phyloP scores from a whole-genome alignment of 1,140 invertebrate species.

The Caenorhabditis inopinata region DNA sequence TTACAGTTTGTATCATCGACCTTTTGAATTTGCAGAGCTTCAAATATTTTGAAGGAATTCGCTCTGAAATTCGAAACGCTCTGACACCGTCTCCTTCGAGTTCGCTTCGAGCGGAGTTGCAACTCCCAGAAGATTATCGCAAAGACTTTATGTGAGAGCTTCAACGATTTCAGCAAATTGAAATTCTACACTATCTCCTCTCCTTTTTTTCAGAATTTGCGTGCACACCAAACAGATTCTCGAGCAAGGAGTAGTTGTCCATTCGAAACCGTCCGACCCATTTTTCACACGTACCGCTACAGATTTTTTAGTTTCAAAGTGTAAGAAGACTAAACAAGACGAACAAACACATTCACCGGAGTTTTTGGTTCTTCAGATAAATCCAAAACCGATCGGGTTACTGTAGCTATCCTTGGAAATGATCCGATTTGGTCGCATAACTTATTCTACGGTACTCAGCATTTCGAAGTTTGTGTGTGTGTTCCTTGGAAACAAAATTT shows the following conservation, averaged over 20 bases:
- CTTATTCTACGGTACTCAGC: not conserved
- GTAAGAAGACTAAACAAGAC: too few relatives aligned
- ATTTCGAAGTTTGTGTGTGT: too few relatives aligned
- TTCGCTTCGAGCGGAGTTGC: constrained; percentile 4
- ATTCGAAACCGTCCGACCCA: not conserved
- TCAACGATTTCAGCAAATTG: not conserved
- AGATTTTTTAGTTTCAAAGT: not conserved
- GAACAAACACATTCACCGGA: too few relatives aligned
- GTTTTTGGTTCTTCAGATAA: constrained; percentile 10
- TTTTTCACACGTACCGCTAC: not conserved
- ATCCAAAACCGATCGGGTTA: not conserved
- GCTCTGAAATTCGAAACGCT: not conserved
- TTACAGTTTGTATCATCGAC: too few relatives aligned
- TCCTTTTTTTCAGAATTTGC: not conserved
- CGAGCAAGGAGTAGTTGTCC: not conserved
- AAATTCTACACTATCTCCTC: not conserved
- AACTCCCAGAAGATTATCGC: not conserved
- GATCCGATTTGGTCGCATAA: not conserved
- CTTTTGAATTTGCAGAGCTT: not conserved
- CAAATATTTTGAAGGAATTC: not conserved
- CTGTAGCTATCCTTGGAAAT: not conserved
- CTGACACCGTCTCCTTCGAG: not conserved
- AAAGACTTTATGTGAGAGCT: not conserved
- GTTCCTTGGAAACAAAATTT: not conserved
- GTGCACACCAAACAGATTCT: not conserved